Base-by-base conservation (phyloP, 2,888 invertebrate species). In the Patella depressa region DNA sequence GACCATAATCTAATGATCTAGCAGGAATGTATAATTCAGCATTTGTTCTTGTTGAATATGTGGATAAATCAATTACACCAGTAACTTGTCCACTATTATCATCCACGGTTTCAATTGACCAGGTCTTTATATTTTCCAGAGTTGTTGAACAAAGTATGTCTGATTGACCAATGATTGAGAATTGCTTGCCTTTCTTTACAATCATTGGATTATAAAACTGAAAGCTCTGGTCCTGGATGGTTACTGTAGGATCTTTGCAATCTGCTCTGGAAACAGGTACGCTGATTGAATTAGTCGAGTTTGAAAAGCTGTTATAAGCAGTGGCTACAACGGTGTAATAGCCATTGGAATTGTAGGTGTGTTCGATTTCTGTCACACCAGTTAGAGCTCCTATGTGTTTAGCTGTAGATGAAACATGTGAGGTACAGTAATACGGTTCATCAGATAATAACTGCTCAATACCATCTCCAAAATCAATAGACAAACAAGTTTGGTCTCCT, bases 1-100 rank as follows among this genome's bases (percentile, higher is more conserved):
- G 78, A 5, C 91, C 92, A 70, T 87, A 86, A 4, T 81, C 80
- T 3, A 92, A 82, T 55, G 85, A 88, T 17, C 83, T 83, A 2
- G 87, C 83, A 3, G 86, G 86, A 1, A 92, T 54, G 14, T 82
- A 81, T 24, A 89, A 80, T 73, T 86, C 85, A 14, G 85, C 77
- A 54, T 76, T 78, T 78, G 73, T 53, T 76, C 65, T 45, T 19
- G 77, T 11, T 76, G 71, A 29, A 5, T 79, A 45, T 9, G 85
- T 17, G 12, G 79, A 73, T 12, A 84, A 57, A 45, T 79, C 80
- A 4, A 81, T 79, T 3, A 75, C 77, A 0, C 54, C 72, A 15
- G 11, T 24, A 54, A 79, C 79, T 3, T 55, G 78, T 9, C 85
- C 86, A n/a, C 78, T 83, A 3, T 75, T 75, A 1, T 54, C 45